Evolutionary conservation across 2,888 invertebrate genomes (phyloP).

Genomic region (Leptinotarsa tumamoca): DNA sequence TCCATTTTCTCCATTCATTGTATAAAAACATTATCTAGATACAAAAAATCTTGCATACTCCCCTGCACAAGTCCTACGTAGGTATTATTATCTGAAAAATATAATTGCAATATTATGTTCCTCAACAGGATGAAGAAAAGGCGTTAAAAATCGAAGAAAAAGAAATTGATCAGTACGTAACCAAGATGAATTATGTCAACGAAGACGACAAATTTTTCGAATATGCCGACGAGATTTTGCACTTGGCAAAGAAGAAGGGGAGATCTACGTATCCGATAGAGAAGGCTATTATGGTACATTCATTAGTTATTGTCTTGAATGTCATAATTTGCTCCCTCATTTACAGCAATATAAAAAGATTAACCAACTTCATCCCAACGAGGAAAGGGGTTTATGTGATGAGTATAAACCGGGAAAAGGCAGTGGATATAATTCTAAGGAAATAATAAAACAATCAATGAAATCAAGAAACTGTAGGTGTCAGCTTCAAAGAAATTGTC

Average conservation of each 20-base stretch:
- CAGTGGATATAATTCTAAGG: neutral
- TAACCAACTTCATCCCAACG: conserved; percentile 23
- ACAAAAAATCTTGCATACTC: no score
- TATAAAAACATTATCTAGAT: no score
- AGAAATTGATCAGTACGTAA: conserved; percentile 63
- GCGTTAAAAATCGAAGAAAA: conserved; percentile 44
- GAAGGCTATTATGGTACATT: conserved; percentile 62
- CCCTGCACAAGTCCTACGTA: no score
- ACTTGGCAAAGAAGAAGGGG: conserved; percentile 65
- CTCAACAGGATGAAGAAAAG: conserved; percentile 50
- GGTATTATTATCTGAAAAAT: neutral
- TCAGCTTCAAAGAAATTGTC: neutral
- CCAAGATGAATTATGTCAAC: conserved; percentile 63
- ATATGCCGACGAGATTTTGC: conserved; percentile 67
- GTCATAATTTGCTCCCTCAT: neutral
- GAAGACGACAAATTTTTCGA: conserved; percentile 70
- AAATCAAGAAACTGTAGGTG: conserved; percentile 29
- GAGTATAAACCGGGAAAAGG: conserved; percentile 19
- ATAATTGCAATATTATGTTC: conserved; percentile 18
- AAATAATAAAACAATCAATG: conserved; percentile 7
- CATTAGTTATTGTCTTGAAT: no score
- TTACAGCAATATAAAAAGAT: conserved; percentile 35
- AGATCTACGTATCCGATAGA: conserved; percentile 67
- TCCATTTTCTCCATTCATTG: no score
- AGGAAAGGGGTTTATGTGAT: conserved; percentile 15